These are phyloP conservation scores for Chouioia cunea DNA, from an alignment of 2,888 invertebrate genomes.

Conservation along the genomic window DNA sequence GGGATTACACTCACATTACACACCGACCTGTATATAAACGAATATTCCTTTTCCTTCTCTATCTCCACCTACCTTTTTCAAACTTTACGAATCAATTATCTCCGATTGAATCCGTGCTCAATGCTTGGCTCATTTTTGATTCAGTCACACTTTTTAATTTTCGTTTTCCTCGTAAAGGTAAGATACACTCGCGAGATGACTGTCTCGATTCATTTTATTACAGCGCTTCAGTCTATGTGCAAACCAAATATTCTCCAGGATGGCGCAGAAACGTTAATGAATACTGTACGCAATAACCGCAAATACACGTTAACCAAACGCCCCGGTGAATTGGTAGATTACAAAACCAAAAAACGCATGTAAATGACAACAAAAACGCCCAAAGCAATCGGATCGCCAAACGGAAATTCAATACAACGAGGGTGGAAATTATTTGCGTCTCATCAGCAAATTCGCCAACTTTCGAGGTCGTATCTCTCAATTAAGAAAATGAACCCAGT, in stretches of 20 bases:
- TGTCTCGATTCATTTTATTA: no score
- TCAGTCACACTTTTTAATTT: no score
- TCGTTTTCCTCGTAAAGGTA: no score
- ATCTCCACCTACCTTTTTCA: slow-evolving; percentile 10
- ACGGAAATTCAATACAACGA: slow-evolving; percentile 32
- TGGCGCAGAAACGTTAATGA: slow-evolving; percentile 13
- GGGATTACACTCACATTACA: slow-evolving; percentile 43
- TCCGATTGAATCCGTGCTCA: slow-evolving; percentile 9
- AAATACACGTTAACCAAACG: slow-evolving; percentile 5
- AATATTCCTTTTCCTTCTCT: not conserved
- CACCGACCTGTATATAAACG: slow-evolving; percentile 15
- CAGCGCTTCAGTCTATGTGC: no score
- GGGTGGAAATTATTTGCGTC: slow-evolving; percentile 29
- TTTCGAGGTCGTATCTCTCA: slow-evolving; percentile 51
- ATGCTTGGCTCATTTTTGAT: no score
- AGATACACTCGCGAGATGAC: no score
- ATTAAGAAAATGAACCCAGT: slow-evolving; percentile 56
- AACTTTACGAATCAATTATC: slow-evolving; percentile 31
- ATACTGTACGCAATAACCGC: not conserved
- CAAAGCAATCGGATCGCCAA: slow-evolving; percentile 30
- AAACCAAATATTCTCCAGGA: no score
- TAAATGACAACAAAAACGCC: not conserved
- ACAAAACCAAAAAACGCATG: not conserved
- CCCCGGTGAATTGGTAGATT: slow-evolving; percentile 2
- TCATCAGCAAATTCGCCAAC: slow-evolving; percentile 50